phyloP scores from a whole-genome alignment of 2,888 invertebrate genomes.

The Ctenicera cuprea region DNA sequence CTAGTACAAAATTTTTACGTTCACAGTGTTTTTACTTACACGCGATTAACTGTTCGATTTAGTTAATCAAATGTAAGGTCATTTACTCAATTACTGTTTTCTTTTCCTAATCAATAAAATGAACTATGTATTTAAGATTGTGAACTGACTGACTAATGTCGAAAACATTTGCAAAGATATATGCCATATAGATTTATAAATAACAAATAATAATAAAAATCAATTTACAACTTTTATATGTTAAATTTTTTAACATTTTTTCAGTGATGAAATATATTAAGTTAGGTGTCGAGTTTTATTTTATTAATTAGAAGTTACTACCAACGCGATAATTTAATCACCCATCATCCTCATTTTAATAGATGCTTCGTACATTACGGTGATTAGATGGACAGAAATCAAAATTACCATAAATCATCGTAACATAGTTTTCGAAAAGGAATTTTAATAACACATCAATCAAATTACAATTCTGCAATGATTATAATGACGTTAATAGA shows the following conservation, averaged over 20 bases:
- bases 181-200: not conserved
- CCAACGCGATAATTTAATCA: no score
- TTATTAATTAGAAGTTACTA: no score
- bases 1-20: not conserved
- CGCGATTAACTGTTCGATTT: constrained; percentile 1
- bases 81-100: constrained; percentile 49
- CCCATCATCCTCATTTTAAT: no score
- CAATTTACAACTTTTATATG: not conserved
- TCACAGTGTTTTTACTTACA: constrained; percentile 4
- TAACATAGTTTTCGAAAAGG: not conserved
- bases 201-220: not conserved
- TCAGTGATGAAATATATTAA: no score
- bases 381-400: not conserved
- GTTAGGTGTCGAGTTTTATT: not conserved
- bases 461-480: not conserved
- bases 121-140: constrained; percentile 37
- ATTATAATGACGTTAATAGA: constrained; percentile 1
- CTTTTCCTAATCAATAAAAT: constrained; percentile 32
- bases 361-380: no score
- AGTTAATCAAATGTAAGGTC: constrained; percentile 44
- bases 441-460: constrained; percentile 10
- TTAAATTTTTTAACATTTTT: not conserved
- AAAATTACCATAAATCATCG: constrained; percentile 1
- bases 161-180: constrained; percentile 41
- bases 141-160: constrained; percentile 36